Base-by-base conservation (phyloP, 1,140 invertebrate species). In the Pentalonia nigronervosa region DNA sequence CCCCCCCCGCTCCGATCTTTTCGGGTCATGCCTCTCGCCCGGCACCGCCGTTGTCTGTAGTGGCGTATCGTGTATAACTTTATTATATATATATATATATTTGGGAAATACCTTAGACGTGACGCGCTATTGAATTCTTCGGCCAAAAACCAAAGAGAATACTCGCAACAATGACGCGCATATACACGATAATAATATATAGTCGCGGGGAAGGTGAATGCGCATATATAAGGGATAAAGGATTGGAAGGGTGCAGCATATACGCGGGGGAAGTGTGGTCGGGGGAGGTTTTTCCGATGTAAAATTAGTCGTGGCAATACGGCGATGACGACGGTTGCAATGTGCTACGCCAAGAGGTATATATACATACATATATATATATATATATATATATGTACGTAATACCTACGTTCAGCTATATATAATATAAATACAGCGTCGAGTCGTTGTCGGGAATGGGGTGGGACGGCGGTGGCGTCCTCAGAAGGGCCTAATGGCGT, bases 401-500 rank as follows among this genome's bases (percentile, higher is more conserved):
- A 41, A 41, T 41, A 41, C 41, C 41, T 41, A 41, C 30, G n/a
- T 14, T 17, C 60, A 17, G 30, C 30, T 76, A 76, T 76, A 76
- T 76, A n/a, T 17, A n/a, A 67, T 67, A 53, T 23, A 76, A 76
- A 76, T 76, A 76, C n/a, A 17, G 30, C n/a, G 45, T n/a, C 45
- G 45, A 30, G 11, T 25, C 47, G 30, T 84, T 7, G 86, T 17
- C 17, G 45, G 23, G 41, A 25, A 25, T 9, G 21, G 47, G 9
- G 17, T 1, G 17, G 41, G 41, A 4, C 6, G 30, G n/a, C 56
- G 30, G n/a, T 36, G 50, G 53, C 6, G 25, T 56, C 56, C 41
- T n/a, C 56, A 17, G 60, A 41, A 48, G 41, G 91, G 91, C 25
- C n/a, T 83, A 83, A 92, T 83, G 91, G 91, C 91, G 67, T 92